Evolutionary conservation across 1,140 invertebrate genomes (phyloP).

Genomic region (Helicoverpa armigera): DNA sequence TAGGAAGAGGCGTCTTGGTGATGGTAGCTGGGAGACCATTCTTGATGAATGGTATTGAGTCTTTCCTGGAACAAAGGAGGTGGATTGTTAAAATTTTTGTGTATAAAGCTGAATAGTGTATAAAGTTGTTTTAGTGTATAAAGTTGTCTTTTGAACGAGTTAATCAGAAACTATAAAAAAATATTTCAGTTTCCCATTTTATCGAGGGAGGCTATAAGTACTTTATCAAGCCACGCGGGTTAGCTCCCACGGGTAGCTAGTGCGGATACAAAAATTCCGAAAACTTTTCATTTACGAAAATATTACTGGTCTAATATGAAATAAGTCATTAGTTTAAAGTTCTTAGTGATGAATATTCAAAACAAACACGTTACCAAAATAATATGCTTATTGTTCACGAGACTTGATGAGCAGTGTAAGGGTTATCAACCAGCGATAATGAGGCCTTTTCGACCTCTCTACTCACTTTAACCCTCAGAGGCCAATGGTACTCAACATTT

Average conservation of each 20-base stretch:
- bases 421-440: slow-evolving; percentile 21
- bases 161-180: too few relatives aligned
- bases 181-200: too few relatives aligned
- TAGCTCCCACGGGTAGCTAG: too few relatives aligned
- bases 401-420: slow-evolving; percentile 18
- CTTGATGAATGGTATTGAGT: slow-evolving; percentile 77
- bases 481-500: slow-evolving; percentile 5
- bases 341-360: background rate
- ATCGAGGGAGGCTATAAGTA: too few relatives aligned
- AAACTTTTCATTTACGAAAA: background rate
- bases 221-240: too few relatives aligned
- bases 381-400: slow-evolving; percentile 15
- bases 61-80: slow-evolving; percentile 66
- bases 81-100: background rate
- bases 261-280: too few relatives aligned
- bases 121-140: too few relatives aligned
- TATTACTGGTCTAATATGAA: background rate
- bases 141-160: too few relatives aligned
- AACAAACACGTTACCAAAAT: background rate
- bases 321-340: background rate
- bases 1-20: slow-evolving; percentile 63
- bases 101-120: too few relatives aligned
- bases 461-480: background rate
- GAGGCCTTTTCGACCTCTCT: slow-evolving; percentile 9
- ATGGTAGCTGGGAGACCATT: slow-evolving; percentile 67